Conservation (phyloP, 2,888 invertebrate genomes). For the Hyalella azteca region DNA sequence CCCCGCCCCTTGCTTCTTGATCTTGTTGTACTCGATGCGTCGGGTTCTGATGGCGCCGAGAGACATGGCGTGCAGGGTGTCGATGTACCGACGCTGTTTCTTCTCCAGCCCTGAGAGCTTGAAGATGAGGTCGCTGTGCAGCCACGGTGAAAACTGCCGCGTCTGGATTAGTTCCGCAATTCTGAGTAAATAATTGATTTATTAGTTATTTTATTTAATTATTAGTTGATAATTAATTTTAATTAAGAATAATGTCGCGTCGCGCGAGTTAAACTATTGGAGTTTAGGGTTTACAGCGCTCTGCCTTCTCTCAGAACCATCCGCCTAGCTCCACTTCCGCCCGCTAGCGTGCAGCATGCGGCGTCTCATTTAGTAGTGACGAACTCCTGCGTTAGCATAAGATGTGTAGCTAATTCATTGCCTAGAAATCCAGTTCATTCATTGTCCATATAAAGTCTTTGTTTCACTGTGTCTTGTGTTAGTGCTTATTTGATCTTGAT, state of each 20-base stretch:
- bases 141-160: conserved; percentile 44
- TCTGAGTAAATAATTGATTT: background rate
- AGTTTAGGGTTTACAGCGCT: background rate
- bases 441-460: no score
- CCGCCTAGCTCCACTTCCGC: background rate
- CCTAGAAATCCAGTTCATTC: no score
- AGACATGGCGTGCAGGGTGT: conserved; percentile 42
- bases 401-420: no score
- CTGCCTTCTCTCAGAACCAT: background rate
- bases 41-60: conserved; percentile 40
- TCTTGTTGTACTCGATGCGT: conserved; percentile 8
- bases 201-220: background rate
- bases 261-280: background rate
- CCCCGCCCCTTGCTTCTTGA: background rate
- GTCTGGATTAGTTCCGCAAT: conserved; percentile 41
- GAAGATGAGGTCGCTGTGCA: conserved; percentile 46
- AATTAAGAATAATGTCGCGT: background rate
- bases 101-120: conserved; percentile 40
- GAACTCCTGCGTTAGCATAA: no score
- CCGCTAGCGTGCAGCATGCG: no score
- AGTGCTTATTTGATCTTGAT: no score
- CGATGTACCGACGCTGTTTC: conserved; percentile 42
- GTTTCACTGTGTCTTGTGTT: no score
- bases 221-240: background rate
- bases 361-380: no score